phyloP scores from a whole-genome alignment of 2,797 vertebrate genomes.

The Ctenopoma multispine region DNA sequence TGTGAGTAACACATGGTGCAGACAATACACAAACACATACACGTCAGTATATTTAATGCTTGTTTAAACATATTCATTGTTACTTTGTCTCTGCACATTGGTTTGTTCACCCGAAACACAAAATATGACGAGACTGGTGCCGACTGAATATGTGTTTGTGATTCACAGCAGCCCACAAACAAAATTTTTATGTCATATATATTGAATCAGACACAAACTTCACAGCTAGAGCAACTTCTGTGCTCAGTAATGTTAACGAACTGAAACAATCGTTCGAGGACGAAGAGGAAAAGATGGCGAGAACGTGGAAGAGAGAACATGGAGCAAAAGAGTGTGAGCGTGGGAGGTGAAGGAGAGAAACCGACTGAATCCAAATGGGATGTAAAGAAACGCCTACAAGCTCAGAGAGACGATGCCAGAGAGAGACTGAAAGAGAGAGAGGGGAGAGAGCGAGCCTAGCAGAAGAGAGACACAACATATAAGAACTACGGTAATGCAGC shows the following conservation, averaged over 20 bases:
- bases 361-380: constrained; percentile 31
- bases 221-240: neutral
- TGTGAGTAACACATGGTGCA: too few species aligned
- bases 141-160: too few species aligned
- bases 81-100: too few species aligned
- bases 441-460: neutral
- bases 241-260: neutral
- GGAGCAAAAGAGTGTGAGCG: constrained; percentile 34
- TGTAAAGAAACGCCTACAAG: constrained; percentile 24
- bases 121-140: too few species aligned
- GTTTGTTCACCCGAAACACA: too few species aligned
- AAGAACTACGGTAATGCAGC: neutral
- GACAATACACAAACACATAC: too few species aligned
- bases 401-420: neutral
- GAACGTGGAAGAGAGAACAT: constrained; percentile 1
- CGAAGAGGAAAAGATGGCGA: neutral
- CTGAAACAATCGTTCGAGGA: neutral
- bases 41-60: too few species aligned
- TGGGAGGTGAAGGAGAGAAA: constrained; percentile 42
- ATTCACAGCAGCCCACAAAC: too few species aligned
- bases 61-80: too few species aligned
- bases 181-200: neutral
- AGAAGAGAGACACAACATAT: neutral
- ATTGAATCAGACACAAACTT: neutral
- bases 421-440: neutral